Base-by-base conservation (phyloP, 1,140 invertebrate species). In the Psix sp. region DNA sequence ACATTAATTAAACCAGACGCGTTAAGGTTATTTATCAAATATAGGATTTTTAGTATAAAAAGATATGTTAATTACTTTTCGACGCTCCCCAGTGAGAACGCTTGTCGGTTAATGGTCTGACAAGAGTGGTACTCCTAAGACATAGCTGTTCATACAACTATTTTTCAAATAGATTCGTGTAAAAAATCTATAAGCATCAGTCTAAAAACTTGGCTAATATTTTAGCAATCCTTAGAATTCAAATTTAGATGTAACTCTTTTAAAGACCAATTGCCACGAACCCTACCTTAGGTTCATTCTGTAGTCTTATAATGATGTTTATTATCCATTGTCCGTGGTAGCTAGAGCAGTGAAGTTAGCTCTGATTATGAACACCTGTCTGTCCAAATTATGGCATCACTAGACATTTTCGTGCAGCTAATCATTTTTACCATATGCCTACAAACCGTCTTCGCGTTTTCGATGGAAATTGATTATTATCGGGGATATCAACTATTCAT, bases 311-410 rank as follows among this genome's bases (percentile, higher is more conserved):
- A 60, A 68, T 59, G 46, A 60, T 68, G 56, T 68, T 68, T 59
- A 68, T 70, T 60, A 70, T 54, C 56, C 54, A 39, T 59, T 52
- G 45, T 59, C n/a, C n/a, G n/a, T n/a, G n/a, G 15, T 18, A 52
- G 33, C 38, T 49, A 51, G 31, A 56, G 10, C 17, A 3, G 38
- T 29, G 21, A 57, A 43, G 38, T 31, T 68, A 56, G 45, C 46
- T 59, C 39, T 59, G 65, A 68, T 68, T 59, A 59, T 20, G 39
- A 51, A 51, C 65, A 59, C 65, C 65, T 68, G 65, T 68, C 65
- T 52, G 52, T 62, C 42, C 35, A 54, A 70, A 62, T 62, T 60
- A 60, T 40, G 49, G 56, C 56, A 54, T 70, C 66, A 54, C 48
- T 60, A 10, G 33, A 48, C 56, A 54, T 54, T 62, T 56, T 62